Conservation (phyloP, 2,113 vertebrate genomes). For the Otolemur garnettii region DNA sequence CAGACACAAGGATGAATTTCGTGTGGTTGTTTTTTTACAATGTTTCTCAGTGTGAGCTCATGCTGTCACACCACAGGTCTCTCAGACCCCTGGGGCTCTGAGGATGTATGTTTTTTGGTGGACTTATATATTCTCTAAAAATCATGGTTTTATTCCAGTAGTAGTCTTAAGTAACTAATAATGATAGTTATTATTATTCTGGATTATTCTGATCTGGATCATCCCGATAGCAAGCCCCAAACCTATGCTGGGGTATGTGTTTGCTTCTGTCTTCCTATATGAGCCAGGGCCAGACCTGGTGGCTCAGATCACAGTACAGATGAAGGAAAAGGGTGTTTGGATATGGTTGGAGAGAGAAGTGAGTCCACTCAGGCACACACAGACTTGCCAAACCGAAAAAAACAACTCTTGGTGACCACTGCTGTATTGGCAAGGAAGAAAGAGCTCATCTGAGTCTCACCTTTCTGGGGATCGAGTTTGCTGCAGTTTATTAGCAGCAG, state of each 20-base stretch:
- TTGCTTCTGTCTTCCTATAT: background rate
- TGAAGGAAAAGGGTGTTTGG: background rate
- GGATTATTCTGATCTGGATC: background rate
- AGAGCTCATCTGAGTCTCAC: background rate
- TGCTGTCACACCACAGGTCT: background rate
- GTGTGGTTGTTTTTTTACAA: background rate
- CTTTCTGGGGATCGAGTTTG: background rate
- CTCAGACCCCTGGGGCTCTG: background rate
- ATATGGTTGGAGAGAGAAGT: background rate
- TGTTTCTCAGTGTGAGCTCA: background rate
- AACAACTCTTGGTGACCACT: background rate
- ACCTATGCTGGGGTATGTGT: background rate
- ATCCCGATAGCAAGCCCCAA: background rate
- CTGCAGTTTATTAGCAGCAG: conserved; percentile 5
- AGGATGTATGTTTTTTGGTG: background rate
- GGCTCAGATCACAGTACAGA: background rate
- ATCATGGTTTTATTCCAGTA: conserved; percentile 1
- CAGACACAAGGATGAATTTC: background rate
- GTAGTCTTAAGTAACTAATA: conserved; percentile 4
- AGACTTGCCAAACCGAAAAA: background rate
- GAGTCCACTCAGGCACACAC: background rate
- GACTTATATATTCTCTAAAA: conserved; percentile 42
- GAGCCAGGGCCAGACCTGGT: background rate
- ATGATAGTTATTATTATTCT: too few species aligned
- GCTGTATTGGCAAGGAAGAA: background rate